Conservation (phyloP, 2,113 vertebrate species). For the Leptobrachium leishanense region DNA sequence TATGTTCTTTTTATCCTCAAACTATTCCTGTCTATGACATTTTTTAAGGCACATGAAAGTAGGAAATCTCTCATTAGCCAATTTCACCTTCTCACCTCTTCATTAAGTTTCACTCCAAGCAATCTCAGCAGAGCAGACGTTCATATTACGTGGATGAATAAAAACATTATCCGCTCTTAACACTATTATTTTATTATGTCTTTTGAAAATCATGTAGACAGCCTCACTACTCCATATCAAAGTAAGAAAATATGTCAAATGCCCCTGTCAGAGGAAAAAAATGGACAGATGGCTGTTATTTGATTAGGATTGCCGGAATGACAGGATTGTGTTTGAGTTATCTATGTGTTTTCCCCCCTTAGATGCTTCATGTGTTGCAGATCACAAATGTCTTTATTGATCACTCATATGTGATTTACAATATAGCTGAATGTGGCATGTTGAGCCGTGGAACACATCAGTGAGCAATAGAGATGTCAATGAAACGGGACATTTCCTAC, state of each 20-base stretch:
- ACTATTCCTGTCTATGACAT: background rate
- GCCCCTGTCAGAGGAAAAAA: too few relatives aligned
- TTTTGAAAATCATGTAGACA: conserved; percentile 11
- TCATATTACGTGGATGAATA: conserved; percentile 15
- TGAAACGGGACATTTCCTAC: background rate
- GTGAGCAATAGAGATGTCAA: background rate
- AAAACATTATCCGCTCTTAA: background rate
- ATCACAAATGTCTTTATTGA: too few relatives aligned
- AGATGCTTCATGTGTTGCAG: too few relatives aligned
- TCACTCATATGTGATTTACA: too few relatives aligned
- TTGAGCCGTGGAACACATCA: background rate
- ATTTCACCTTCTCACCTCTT: conserved; percentile 39
- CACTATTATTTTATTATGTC: conserved; percentile 16
- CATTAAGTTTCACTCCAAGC: conserved; percentile 34
- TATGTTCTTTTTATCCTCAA: background rate
- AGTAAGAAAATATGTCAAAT: background rate
- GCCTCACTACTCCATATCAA: background rate
- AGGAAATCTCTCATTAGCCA: conserved; percentile 37
- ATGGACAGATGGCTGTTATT: too few relatives aligned
- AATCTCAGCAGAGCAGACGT: conserved; percentile 23
- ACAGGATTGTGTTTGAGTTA: too few relatives aligned
- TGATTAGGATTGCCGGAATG: too few relatives aligned
- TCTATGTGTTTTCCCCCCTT: too few relatives aligned
- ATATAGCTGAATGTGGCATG: background rate
- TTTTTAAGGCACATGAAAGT: conserved; percentile 12